A percentile compares a stretch with the other conserved stretches of the same genome.
Conservation (phyloP, 2,797 vertebrate genomes). For the Smutsia gigantea region DNA sequence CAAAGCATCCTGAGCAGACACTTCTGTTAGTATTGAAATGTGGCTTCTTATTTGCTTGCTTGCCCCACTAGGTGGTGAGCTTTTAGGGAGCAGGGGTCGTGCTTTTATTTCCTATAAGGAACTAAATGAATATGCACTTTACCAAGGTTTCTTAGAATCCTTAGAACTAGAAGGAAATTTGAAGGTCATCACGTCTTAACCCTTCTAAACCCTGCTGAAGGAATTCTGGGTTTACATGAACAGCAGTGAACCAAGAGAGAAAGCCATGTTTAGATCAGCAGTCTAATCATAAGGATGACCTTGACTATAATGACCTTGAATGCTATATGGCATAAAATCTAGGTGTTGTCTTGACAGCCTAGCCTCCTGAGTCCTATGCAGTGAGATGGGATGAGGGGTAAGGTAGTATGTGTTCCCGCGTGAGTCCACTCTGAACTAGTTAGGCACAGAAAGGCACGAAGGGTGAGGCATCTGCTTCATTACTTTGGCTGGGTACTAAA, state of each 20-base stretch:
- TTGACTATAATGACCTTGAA: not conserved
- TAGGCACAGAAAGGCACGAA: not conserved
- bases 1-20: not conserved
- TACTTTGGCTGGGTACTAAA: not conserved
- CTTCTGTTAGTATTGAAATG: not conserved
- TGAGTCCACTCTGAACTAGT: not conserved
- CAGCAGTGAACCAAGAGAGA: not conserved
- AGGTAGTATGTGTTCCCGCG: not conserved
- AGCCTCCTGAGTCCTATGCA: not conserved
- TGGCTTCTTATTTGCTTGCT: not conserved
- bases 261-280: not conserved
- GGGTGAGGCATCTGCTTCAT: not conserved
- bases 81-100: not conserved
- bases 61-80: too few relatives aligned
- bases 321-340: not conserved
- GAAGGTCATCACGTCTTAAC: not conserved
- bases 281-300: not conserved
- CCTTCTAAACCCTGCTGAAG: not conserved
- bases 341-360: not conserved
- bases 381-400: not conserved
- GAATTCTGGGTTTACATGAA: not conserved
- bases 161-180: not conserved
- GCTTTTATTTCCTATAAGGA: not conserved
- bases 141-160: not conserved
- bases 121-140: not conserved